phyloP scores from a whole-genome alignment of 2,888 invertebrate species.

The Pseudanteris insignis region DNA sequence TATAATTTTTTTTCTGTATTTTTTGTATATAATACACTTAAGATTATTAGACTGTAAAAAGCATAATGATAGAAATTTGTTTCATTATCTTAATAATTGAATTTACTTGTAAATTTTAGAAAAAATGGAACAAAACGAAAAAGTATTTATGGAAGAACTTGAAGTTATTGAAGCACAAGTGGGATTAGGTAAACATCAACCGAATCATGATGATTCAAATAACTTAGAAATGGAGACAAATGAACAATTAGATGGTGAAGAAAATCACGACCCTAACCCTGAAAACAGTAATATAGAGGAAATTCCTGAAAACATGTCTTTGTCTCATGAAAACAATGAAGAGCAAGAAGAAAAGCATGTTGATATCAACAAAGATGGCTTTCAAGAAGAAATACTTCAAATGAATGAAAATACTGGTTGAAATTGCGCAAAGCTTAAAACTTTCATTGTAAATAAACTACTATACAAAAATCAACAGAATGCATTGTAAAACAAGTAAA shows the following conservation, averaged over 20 bases:
- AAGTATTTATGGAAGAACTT: constrained; percentile 56
- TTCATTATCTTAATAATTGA: constrained; percentile 35
- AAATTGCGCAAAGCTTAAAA: constrained; percentile 17
- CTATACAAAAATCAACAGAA: background rate
- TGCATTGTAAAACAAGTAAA: background rate
- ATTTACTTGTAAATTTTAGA: too few relatives aligned
- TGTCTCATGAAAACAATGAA: constrained; percentile 10
- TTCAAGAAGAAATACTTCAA: constrained; percentile 45
- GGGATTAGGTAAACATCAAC: constrained; percentile 55
- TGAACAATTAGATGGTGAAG: constrained; percentile 54
- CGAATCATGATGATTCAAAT: constrained; percentile 50
- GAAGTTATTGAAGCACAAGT: constrained; percentile 60
- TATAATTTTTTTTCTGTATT: background rate
- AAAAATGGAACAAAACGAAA: constrained; percentile 60
- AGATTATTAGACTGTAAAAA: background rate
- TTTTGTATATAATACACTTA: background rate
- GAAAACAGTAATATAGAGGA: constrained; percentile 48
- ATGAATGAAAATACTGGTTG: constrained; percentile 60
- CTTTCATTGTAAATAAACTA: background rate
- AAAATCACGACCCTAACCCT: constrained; percentile 63
- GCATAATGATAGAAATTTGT: background rate
- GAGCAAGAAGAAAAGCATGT: constrained; percentile 32
- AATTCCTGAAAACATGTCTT: constrained; percentile 18
- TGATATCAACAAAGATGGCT: constrained; percentile 38
- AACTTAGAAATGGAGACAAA: constrained; percentile 23